Conservation (phyloP, 1,140 invertebrate genomes). For the Anoplophora glabripennis region DNA sequence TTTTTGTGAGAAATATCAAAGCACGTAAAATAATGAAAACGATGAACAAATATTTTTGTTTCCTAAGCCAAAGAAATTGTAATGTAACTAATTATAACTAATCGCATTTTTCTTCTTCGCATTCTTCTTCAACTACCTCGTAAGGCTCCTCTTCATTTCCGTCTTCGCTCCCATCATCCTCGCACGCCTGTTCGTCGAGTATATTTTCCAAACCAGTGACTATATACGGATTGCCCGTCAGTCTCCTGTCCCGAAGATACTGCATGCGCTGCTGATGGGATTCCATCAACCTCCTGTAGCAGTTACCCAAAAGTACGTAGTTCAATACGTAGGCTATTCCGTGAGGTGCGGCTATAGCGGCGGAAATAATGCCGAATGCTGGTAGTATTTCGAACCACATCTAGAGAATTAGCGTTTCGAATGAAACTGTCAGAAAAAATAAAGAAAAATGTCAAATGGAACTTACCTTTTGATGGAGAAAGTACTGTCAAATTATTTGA, state of each 20-base stretch:
- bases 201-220: conserved; percentile 16
- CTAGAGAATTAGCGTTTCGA: conserved; percentile 1
- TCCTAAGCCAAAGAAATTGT: too few species aligned
- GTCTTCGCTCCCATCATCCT: background rate
- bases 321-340: conserved; percentile 57
- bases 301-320: conserved; percentile 56
- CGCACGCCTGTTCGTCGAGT: conserved; percentile 6
- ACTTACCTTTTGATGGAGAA: too few species aligned
- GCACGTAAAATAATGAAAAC: too few species aligned
- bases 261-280: conserved; percentile 11
- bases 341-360: conserved; percentile 54
- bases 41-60: too few species aligned
- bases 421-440: too few species aligned
- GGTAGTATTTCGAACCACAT: conserved; percentile 68
- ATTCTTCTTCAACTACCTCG: conserved; percentile 5
- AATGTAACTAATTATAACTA: background rate
- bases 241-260: conserved; percentile 28
- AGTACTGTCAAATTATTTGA: too few species aligned
- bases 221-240: conserved; percentile 29
- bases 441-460: too few species aligned
- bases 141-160: background rate
- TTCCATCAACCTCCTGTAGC: conserved; percentile 23
- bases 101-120: conserved; percentile 10
- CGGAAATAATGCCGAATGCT: conserved; percentile 54
- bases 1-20: too few species aligned